Percentiles rank a stretch among this genome's conserved stretches.
phyloP scores from a whole-genome alignment of 2,113 vertebrate genomes.

The Hypanus sabinus region DNA sequence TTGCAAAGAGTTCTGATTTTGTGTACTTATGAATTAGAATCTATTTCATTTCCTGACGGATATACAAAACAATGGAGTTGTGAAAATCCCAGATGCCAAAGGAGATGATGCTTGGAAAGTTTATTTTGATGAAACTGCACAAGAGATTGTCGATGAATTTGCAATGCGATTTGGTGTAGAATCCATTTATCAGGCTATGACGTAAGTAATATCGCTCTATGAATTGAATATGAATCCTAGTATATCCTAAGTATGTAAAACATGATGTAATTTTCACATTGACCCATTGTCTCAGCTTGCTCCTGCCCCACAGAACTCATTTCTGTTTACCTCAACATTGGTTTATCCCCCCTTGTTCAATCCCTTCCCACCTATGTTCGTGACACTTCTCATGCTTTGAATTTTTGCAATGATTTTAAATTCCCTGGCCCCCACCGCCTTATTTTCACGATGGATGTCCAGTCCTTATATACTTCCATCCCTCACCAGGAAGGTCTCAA shows the following conservation, averaged over 20 bases:
- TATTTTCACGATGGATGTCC: too few species aligned
- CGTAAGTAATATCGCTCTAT: conserved; percentile 61
- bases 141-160: conserved; percentile 96
- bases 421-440: too few species aligned
- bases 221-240: neutral
- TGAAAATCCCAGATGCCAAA: conserved; percentile 94
- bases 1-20: conserved; percentile 1
- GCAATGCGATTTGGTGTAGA: conserved; percentile 97
- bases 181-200: conserved; percentile 99
- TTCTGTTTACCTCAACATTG: too few species aligned
- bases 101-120: conserved; percentile 98
- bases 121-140: conserved; percentile 94
- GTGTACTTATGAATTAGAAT: conserved; percentile 61
- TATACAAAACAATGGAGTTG: conserved; percentile 89
- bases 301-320: too few species aligned
- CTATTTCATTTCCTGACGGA: conserved; percentile 96
- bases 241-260: conserved; percentile 7
- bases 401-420: too few species aligned
- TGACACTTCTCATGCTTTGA: too few species aligned
- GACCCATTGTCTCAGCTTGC: too few species aligned
- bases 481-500: too few species aligned
- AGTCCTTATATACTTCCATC: too few species aligned
- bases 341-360: too few species aligned
- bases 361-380: too few species aligned
- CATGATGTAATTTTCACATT: neutral